Percentiles rank a stretch among this genome's conserved stretches.
phyloP scores from a whole-genome alignment of 2,797 vertebrate genomes.

The Furcifer pardalis region DNA sequence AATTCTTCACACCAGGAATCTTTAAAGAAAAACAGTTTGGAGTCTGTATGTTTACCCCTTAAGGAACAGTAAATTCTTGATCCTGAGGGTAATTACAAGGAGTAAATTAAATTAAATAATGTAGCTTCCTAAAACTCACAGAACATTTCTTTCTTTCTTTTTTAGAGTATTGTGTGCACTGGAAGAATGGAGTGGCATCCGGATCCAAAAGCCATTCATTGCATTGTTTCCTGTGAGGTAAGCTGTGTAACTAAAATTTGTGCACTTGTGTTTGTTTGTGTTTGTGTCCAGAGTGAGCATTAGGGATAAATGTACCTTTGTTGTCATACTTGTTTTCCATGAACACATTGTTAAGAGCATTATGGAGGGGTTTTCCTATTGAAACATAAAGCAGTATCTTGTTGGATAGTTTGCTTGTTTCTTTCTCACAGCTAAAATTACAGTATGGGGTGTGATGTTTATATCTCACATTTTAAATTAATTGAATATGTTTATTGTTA shows the following conservation, averaged over 20 bases:
- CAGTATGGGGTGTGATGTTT: not conserved
- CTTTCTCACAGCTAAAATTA: not conserved
- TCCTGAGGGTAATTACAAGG: not conserved
- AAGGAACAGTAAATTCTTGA: not conserved
- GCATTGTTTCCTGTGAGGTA: conserved; percentile 97
- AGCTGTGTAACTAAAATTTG: conserved; percentile 66
- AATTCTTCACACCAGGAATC: not conserved
- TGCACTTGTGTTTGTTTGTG: not conserved
- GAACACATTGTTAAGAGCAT: not conserved
- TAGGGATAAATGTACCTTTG: not conserved
- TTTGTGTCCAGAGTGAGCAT: not conserved
- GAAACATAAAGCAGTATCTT: not conserved
- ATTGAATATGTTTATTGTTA: too few species aligned
- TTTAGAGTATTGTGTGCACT: conserved; percentile 91
- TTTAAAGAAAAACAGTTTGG: not conserved
- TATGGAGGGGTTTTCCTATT: not conserved
- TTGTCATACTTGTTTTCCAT: not conserved
- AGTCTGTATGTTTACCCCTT: not conserved
- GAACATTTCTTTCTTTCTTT: conserved; percentile 39
- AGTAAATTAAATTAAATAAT: not conserved
- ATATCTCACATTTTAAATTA: too few species aligned
- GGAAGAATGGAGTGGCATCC: conserved; percentile 91
- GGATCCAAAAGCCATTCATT: conserved; percentile 85
- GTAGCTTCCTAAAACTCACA: fast-evolving
- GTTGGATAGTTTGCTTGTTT: not conserved